Base-by-base conservation (phyloP, 2,888 invertebrate genomes). In the Iselma pallidipennis region DNA sequence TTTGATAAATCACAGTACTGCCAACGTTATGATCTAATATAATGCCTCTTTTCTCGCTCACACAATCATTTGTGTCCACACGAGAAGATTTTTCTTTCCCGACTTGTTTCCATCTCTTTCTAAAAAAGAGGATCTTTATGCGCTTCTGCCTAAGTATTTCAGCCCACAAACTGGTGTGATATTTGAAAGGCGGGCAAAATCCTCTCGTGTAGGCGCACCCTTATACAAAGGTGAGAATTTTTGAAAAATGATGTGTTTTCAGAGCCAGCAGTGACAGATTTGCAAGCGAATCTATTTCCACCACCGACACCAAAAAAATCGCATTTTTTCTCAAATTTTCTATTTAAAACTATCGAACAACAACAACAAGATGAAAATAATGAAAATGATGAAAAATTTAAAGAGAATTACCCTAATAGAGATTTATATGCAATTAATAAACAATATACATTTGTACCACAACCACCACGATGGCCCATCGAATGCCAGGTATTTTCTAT, bases 381-480 rank as follows among this genome's bases (percentile, higher is more conserved):
- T 7, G 70, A 85, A 83, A 71, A 86, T 82, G 79, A 72, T 10
- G 49, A 65, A 7, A 66, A 60, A 28, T 65, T 62, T 19, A 61
- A 55, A 50, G 59, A 37, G 23, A 72, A 67, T 61, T 23, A 61
- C 14, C 66, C 69, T 7, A 89, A 90, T 14, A 83, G 89, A 68
- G 91, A 91, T 76, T 83, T 90, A 61, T 91, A 90, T 80, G 67
- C 74, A 4, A 67, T 74, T 21, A 73, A 68, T 28, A 75, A 74
- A 52, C 80, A 80, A 31, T 70, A 69, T 21, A 72, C 72, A 58
- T 78, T 79, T 59, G 87, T 90, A 55, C 89, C 89, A 74, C 93
- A 93, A 83, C 89, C 91, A 73, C 88, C 93, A 60, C 85, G 94
- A 79, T 94, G 94, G 94, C 94, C 94, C 19, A 89, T 92, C 49